These are phyloP conservation scores for Bombus breviceps DNA, from an alignment of 1,140 invertebrate species.

Conservation along the genomic window DNA sequence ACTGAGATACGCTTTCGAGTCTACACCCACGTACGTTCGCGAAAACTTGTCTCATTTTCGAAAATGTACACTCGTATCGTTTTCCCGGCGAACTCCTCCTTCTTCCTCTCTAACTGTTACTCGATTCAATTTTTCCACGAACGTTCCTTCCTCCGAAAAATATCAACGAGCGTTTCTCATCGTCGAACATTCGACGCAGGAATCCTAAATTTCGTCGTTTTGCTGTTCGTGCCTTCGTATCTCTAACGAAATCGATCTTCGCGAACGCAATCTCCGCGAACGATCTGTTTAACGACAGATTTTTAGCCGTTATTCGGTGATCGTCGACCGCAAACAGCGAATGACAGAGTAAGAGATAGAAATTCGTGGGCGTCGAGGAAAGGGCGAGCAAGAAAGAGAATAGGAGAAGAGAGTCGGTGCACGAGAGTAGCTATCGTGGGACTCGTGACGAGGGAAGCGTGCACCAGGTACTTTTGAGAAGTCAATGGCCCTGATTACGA, in stretches of 20 bases:
- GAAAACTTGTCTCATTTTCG: no score
- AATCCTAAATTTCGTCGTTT: background rate
- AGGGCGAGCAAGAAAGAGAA: background rate
- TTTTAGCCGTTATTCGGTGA: background rate
- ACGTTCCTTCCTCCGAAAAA: no score
- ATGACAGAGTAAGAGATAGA: no score
- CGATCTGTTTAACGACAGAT: background rate
- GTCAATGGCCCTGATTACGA: conserved; percentile 61
- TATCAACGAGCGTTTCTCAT: no score
- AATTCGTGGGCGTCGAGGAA: background rate
- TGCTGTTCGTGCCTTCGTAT: no score
- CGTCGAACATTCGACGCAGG: background rate
- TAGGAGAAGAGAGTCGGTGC: conserved; percentile 17
- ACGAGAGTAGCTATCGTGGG: conserved; percentile 40
- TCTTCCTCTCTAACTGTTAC: no score
- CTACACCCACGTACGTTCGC: no score
- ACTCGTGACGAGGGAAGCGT: conserved; percentile 38
- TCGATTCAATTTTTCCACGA: no score
- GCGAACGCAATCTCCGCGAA: background rate
- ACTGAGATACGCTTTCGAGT: no score
- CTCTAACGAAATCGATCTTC: background rate
- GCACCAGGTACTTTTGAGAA: conserved; percentile 50
- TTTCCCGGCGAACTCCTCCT: no score
- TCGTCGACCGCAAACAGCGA: background rate
- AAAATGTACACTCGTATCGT: no score